Percentiles rank a stretch among this genome's conserved stretches.
Conservation (phyloP, 2,888 invertebrate species). For the Creontiades dilutus region DNA sequence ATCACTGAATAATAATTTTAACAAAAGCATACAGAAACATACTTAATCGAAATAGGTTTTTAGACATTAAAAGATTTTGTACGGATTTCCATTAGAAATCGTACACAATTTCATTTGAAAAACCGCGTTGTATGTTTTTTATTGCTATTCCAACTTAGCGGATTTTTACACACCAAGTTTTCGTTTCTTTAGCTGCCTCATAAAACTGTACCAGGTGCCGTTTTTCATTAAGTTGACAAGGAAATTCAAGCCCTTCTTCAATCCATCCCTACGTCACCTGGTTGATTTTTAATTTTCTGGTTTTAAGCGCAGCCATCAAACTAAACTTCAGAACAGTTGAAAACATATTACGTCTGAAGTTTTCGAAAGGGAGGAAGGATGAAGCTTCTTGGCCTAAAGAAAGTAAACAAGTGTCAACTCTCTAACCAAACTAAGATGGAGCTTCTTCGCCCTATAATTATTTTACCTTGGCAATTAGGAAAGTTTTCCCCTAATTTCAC, state of each 20-base stretch:
- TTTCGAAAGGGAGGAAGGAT: not conserved
- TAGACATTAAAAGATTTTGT: too few relatives aligned
- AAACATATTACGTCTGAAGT: not conserved
- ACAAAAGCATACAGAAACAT: too few relatives aligned
- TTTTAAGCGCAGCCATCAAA: not conserved
- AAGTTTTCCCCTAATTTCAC: conserved; percentile 62
- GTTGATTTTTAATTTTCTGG: not conserved
- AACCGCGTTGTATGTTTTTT: too few relatives aligned
- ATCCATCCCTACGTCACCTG: not conserved
- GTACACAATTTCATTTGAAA: too few relatives aligned
- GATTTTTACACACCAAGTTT: too few relatives aligned
- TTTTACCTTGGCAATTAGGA: conserved; percentile 64
- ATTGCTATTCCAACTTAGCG: too few relatives aligned
- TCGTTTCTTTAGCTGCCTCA: not conserved
- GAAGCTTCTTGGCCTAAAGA: conserved; percentile 17
- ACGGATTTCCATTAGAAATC: too few relatives aligned
- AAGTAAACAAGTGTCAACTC: conserved; percentile 59
- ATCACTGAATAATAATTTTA: too few relatives aligned
- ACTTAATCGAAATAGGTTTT: too few relatives aligned
- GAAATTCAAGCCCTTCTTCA: not conserved
- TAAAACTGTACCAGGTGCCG: not conserved
- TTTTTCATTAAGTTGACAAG: not conserved
- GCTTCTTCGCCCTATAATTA: conserved; percentile 37
- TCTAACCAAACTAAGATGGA: conserved; percentile 59
- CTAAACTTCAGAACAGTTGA: not conserved